phyloP scores from a whole-genome alignment of 2,888 invertebrate genomes.

The Lasius fuliginosus region DNA sequence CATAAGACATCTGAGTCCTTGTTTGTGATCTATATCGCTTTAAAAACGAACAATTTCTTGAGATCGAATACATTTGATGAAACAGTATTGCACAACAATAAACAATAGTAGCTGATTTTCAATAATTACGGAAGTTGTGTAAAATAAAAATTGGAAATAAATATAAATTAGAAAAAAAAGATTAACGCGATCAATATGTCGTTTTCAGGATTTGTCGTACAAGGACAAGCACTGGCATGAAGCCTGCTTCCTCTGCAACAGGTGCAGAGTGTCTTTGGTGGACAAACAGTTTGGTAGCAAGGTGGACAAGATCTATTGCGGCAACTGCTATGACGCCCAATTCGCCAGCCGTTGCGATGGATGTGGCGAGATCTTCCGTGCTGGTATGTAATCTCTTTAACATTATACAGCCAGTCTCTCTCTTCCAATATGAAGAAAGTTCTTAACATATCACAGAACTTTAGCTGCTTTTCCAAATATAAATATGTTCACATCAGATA shows the following conservation, averaged over 20 bases:
- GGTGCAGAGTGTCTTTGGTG: conserved; percentile 98
- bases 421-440: background rate
- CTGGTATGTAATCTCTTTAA: conserved; percentile 91
- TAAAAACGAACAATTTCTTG: background rate
- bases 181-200: conserved; percentile 36
- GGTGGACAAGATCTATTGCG: conserved; percentile 99
- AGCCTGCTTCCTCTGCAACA: conserved; percentile 99
- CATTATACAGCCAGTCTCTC: background rate
- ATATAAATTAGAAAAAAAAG: background rate
- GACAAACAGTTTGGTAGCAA: conserved; percentile 99
- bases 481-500: conserved; percentile 9
- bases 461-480: background rate
- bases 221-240: conserved; percentile 99
- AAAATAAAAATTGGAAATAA: background rate
- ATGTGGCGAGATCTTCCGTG: conserved; percentile 99
- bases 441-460: background rate
- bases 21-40: too few relatives aligned
- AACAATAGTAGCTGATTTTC: background rate
- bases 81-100: background rate
- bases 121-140: background rate
- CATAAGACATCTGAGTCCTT: too few relatives aligned
- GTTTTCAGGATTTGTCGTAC: conserved; percentile 98
- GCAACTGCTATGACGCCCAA: conserved; percentile 99
- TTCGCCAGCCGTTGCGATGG: conserved; percentile 99
- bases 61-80: background rate